Base-by-base conservation (phyloP, 2,797 vertebrate species). In the Cuculus canorus region DNA sequence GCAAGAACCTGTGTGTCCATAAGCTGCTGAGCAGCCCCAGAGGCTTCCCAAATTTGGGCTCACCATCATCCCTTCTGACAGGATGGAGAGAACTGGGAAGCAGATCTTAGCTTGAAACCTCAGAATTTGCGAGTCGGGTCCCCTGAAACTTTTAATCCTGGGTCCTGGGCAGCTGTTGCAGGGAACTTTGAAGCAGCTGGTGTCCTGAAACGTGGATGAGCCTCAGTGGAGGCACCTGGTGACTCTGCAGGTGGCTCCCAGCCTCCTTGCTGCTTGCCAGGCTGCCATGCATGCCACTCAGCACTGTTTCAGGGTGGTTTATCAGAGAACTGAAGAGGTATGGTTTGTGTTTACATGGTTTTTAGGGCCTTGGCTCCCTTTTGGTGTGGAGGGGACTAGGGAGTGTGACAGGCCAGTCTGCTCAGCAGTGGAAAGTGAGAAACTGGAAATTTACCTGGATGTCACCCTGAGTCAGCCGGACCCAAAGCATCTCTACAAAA, bases 401-500 rank as follows among this genome's bases (percentile, higher is more conserved):
- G 33, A 79, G 28, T 9, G 83, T 23, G 45, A 76, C 73, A 84
- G 47, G 57, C 92, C 57, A 17, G 82, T 56, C 47, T 78, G 81
- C 17, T 68, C 76, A 64, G 72, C 0, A 4, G 39, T 35, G 87
- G 90, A 86, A 90, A 93, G 60, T 63, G 39, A 81, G 65, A 48
- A 88, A 61, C 50, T 86, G 90, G 94, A 82, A 86, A 93, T 32
- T 30, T 76, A 95, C 94, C 95, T 96, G 95, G 90, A 83, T 86
- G 86, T 59, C 43, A 24, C 73, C 82, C 85, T 63, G 88, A 79
- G 70, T 86, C 77, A 92, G 90, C 78, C 87, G 41, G 78, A 65
- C 18, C 33, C 1, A 0, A 56, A 79, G 63, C 15, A 78, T 84
- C 79, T 65, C 80, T n/a, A 25, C 82, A 90, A 91, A 90, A 86